These are phyloP conservation scores for Pterostichus madidus DNA, from an alignment of 2,888 invertebrate genomes.

Conservation along the genomic window DNA sequence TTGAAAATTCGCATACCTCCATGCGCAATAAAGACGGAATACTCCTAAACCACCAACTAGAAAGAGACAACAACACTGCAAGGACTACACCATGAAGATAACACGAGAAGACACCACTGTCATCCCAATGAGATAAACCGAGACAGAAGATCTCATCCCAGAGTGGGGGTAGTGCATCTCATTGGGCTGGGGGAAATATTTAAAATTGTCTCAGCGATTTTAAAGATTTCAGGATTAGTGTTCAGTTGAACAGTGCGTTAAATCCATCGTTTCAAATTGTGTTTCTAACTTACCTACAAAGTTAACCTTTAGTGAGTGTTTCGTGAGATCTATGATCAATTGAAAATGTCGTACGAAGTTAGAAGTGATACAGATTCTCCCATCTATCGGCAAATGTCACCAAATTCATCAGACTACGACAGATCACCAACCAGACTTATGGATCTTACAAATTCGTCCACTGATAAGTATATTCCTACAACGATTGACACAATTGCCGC, in stretches of 20 bases:
- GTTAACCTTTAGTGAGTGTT: slow-evolving; percentile 2
- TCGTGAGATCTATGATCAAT: not conserved
- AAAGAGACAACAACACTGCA: slow-evolving; percentile 10
- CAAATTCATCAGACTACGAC: slow-evolving; percentile 72
- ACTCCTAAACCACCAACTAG: not conserved
- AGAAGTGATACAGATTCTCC: slow-evolving; percentile 74
- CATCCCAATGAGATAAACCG: slow-evolving; percentile 53
- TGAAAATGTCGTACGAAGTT: slow-evolving; percentile 72
- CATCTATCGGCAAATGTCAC: slow-evolving; percentile 72
- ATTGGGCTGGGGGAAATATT: slow-evolving; percentile 71
- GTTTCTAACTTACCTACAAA: not conserved
- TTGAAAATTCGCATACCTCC: slow-evolving; percentile 53
- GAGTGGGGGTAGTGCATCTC: slow-evolving; percentile 63
- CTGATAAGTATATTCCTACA: slow-evolving; percentile 68
- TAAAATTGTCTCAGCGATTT: slow-evolving; percentile 71
- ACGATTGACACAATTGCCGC: slow-evolving; percentile 67
- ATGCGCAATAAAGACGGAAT: slow-evolving; percentile 23
- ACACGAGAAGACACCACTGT: slow-evolving; percentile 27
- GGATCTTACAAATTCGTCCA: slow-evolving; percentile 76
- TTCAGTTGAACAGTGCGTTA: slow-evolving; percentile 65
- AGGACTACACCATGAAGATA: slow-evolving; percentile 17
- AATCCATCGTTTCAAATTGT: not conserved
- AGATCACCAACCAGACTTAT: slow-evolving; percentile 74
- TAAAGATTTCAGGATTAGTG: slow-evolving; percentile 69
- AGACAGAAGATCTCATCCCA: slow-evolving; percentile 28